Base-by-base conservation (phyloP, 2,888 invertebrate genomes). In the Clivina fossor region DNA sequence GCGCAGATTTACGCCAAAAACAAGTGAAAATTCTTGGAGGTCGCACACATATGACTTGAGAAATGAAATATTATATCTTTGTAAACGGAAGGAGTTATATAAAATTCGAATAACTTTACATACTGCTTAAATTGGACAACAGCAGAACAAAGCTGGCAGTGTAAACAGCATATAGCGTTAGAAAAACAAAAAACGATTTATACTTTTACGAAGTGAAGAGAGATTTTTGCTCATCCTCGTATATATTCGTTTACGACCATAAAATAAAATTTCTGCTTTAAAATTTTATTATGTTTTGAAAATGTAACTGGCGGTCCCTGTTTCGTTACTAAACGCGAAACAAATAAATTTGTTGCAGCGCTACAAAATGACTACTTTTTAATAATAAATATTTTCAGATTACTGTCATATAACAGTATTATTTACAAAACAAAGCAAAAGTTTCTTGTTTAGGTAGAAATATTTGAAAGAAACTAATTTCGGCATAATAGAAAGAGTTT, bases 21-120 rank as follows among this genome's bases (percentile, higher is more conserved):
- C n/a, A 43, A 51, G 38, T 49, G 49, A 38, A 49, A 28, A 32
- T 41, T 20, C 30, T 43, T 19, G 30, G 43, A 43, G 20, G 51
- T 41, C 41, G 43, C 33, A 19, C 33, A 30, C 11, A 13, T 18
- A 5, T 26, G 38, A 26, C 26, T 16, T 22, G 13, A 51, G 51
- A 51, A 51, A 51, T 51, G 51, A 51, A 51, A 51, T 51, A 51
- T 51, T 51, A 51, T 51, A 33, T 32, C 43, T 33, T 43, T 51
- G 51, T 51, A 51, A n/a, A 30, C 24, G 51, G 51, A 51, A 43
- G n/a, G n/a, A n/a, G 51, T 51, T 51, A 51, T 51, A 51, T 51
- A 51, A 51, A 51, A 51, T 51, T 51, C 51, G 43, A 51, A 51
- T 51, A 41, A 43, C 51, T 43, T 41, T 51, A 51, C 51, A 51